Percentiles rank a stretch among this genome's conserved stretches.
Evolutionary conservation across 2,113 vertebrate species (phyloP).

Genomic region (Benitochromis conjunctus): DNA sequence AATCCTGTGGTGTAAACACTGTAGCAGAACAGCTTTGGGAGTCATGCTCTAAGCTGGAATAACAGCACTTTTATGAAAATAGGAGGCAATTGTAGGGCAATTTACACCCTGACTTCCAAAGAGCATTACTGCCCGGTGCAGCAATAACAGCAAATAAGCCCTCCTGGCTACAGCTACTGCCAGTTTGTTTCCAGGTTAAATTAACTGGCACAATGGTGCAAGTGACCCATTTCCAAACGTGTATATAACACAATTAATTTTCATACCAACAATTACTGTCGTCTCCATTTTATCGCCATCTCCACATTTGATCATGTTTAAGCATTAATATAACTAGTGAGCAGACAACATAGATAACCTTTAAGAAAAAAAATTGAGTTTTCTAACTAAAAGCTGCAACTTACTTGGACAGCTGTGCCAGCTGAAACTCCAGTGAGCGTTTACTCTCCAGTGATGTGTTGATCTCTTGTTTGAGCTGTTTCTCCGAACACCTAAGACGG

Average conservation of each 20-base stretch:
- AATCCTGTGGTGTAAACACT: conserved; percentile 64
- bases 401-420: conserved; percentile 95
- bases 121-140: conserved; percentile 44
- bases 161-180: background rate
- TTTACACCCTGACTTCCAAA: conserved; percentile 53
- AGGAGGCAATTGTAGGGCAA: conserved; percentile 38
- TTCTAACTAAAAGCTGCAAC: conserved; percentile 10
- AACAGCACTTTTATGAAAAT: conserved; percentile 55
- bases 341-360: background rate
- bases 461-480: conserved; percentile 97
- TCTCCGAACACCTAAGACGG: conserved; percentile 88
- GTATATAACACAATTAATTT: background rate
- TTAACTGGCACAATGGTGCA: background rate
- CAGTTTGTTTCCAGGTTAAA: background rate
- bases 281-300: background rate
- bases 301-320: background rate
- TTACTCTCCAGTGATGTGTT: conserved; percentile 90
- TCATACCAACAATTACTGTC: background rate
- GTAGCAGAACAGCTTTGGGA: conserved; percentile 44
- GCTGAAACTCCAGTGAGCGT: conserved; percentile 93
- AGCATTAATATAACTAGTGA: background rate
- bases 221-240: background rate
- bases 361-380: background rate
- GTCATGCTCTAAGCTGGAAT: conserved; percentile 57
- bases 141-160: background rate